phyloP scores from a whole-genome alignment of 2,113 vertebrate species.

The Crotalus horridus region DNA sequence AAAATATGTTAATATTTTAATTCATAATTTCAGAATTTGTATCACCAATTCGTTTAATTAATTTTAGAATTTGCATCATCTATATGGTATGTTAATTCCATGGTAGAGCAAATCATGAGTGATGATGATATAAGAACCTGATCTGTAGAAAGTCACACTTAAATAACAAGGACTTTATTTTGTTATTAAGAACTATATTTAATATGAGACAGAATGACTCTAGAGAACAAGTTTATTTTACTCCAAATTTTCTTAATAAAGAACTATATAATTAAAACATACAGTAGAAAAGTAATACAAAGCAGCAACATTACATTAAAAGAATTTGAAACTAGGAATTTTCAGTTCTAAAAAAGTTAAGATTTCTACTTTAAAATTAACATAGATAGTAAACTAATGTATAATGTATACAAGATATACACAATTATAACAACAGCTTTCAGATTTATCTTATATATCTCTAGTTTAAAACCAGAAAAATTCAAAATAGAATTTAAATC shows the following conservation, averaged over 20 bases:
- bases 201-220: slow-evolving; percentile 51
- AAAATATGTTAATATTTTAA: no score
- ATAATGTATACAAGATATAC: slow-evolving; percentile 56
- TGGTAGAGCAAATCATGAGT: neutral
- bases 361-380: slow-evolving; percentile 57
- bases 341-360: slow-evolving; percentile 65
- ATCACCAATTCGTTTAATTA: no score
- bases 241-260: slow-evolving; percentile 68
- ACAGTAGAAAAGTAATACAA: slow-evolving; percentile 69
- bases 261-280: slow-evolving; percentile 73
- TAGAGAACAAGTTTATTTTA: slow-evolving; percentile 76
- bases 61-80: no score
- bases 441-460: slow-evolving; percentile 40
- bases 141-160: neutral
- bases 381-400: slow-evolving; percentile 53
- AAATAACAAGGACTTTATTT: neutral
- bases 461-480: slow-evolving; percentile 54
- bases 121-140: neutral
- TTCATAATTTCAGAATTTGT: neutral
- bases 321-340: slow-evolving; percentile 59
- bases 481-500: slow-evolving; percentile 40
- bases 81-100: neutral
- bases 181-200: neutral
- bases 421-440: slow-evolving; percentile 56
- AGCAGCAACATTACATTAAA: slow-evolving; percentile 69